A percentile compares a stretch with the other conserved stretches of the same genome.
phyloP scores from a whole-genome alignment of 2,888 invertebrate species.

The Nowickia ferox region DNA sequence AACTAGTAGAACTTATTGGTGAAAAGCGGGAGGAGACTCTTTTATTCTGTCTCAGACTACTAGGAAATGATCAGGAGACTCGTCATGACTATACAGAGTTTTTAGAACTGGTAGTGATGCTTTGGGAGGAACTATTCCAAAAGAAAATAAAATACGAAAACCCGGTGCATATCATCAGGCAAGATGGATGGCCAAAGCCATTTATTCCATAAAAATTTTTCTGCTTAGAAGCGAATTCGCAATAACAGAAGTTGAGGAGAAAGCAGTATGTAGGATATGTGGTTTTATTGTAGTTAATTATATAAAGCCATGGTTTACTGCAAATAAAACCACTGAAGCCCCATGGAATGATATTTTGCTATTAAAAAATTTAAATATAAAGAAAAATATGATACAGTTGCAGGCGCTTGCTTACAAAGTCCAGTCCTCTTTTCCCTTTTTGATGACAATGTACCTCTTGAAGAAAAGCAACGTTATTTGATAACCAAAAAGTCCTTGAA shows the following conservation, averaged over 20 bases:
- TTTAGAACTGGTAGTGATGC: slow-evolving; percentile 4
- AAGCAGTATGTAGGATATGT: too few relatives aligned
- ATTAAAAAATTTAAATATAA: too few relatives aligned
- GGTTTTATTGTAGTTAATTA: too few relatives aligned
- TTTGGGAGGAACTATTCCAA: slow-evolving; percentile 3
- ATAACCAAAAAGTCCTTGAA: background rate
- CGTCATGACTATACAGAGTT: slow-evolving; percentile 12
- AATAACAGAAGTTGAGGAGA: too few relatives aligned
- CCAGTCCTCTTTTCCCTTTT: slow-evolving; percentile 3
- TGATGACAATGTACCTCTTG: slow-evolving; percentile 8
- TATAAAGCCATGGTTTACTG: too few relatives aligned
- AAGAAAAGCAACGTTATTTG: background rate
- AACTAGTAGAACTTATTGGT: background rate
- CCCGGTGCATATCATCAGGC: too few relatives aligned
- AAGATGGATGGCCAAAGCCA: background rate
- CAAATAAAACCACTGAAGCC: too few relatives aligned
- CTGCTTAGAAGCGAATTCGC: too few relatives aligned
- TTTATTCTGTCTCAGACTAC: slow-evolving; percentile 7
- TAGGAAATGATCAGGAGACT: background rate
- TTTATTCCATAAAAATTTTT: background rate
- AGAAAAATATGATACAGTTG: too few relatives aligned
- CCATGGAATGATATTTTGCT: too few relatives aligned
- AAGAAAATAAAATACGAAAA: slow-evolving; percentile 13
- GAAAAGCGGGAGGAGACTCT: background rate
- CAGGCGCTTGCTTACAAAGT: too few relatives aligned